Percentiles rank a stretch among this genome's conserved stretches.
These are phyloP conservation scores for Alitta virens DNA, from an alignment of 2,888 invertebrate species.

Conservation along the genomic window DNA sequence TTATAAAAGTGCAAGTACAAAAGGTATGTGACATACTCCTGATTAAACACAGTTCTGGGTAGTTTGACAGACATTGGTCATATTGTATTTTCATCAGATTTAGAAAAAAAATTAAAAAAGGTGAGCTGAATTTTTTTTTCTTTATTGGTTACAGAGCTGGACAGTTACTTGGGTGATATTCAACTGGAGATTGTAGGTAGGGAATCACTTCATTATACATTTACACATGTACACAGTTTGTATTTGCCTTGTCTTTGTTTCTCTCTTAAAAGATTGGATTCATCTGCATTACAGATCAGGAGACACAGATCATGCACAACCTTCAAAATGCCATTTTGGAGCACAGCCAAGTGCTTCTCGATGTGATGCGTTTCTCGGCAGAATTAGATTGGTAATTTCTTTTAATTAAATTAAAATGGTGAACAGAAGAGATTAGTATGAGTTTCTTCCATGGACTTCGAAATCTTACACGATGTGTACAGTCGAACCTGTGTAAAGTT, in stretches of 20 bases:
- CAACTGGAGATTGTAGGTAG: conserved; percentile 69
- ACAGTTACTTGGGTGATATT: conserved; percentile 74
- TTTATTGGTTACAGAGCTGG: conserved; percentile 65
- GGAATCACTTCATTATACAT: background rate
- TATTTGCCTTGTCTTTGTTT: no score
- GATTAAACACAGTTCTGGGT: no score
- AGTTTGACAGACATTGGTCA: no score
- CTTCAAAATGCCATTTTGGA: conserved; percentile 67
- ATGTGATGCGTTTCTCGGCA: conserved; percentile 65
- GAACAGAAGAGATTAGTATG: no score
- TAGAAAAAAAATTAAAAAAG: background rate
- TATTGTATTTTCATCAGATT: no score
- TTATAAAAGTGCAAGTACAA: conserved; percentile 69
- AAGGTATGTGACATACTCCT: conserved; percentile 44
- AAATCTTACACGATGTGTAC: no score
- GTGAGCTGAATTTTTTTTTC: background rate
- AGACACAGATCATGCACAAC: conserved; percentile 73
- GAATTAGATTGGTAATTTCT: conserved; percentile 76
- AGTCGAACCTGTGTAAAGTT: no score
- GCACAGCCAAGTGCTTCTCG: conserved; percentile 62
- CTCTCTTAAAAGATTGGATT: no score
- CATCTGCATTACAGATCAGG: conserved; percentile 64
- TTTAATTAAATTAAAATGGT: no score
- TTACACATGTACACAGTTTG: no score
- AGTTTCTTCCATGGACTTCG: no score